phyloP scores from a whole-genome alignment of 2,113 vertebrate genomes.

The Rhipidura dahli region DNA sequence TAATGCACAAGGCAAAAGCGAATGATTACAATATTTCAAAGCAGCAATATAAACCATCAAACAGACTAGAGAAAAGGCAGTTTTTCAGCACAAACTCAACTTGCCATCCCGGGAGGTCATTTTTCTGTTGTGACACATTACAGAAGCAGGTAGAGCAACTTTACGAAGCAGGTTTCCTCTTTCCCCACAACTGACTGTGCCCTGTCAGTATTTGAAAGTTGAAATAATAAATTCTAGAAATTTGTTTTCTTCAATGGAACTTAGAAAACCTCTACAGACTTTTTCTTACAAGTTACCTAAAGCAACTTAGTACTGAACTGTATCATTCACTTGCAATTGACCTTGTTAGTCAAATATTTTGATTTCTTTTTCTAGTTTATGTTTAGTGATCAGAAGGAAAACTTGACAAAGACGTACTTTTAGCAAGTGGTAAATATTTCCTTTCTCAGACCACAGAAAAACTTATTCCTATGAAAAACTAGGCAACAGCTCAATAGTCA shows the following conservation, averaged over 20 bases:
- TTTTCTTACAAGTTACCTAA: background rate
- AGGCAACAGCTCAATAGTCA: background rate
- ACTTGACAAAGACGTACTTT: background rate
- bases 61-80: background rate
- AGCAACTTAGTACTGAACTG: background rate
- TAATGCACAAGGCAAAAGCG: background rate
- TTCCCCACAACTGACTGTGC: background rate
- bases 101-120: background rate
- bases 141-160: background rate
- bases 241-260: background rate
- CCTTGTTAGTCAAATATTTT: background rate
- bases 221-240: background rate
- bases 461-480: background rate
- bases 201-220: background rate
- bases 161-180: background rate
- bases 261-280: background rate
- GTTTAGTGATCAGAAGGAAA: background rate
- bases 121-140: background rate
- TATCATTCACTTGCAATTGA: background rate
- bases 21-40: background rate
- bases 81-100: background rate
- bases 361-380: background rate
- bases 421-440: background rate
- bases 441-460: background rate
- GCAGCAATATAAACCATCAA: background rate